phyloP scores from a whole-genome alignment of 1,140 invertebrate species.

The Diachasma alloeum region DNA sequence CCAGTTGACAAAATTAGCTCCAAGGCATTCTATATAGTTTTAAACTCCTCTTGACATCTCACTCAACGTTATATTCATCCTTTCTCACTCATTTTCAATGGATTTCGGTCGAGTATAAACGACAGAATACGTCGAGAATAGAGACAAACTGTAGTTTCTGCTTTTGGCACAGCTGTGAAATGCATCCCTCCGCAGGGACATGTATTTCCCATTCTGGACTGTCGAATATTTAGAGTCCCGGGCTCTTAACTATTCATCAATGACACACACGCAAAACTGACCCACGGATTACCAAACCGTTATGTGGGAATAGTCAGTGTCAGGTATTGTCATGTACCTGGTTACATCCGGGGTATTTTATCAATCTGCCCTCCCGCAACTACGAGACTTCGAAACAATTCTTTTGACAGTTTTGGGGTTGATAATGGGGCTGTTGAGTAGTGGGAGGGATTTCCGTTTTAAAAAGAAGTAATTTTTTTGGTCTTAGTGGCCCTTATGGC shows the following conservation, averaged over 20 bases:
- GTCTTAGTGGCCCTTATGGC: no score
- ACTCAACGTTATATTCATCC: background rate
- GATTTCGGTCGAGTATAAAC: background rate
- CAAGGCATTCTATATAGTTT: background rate
- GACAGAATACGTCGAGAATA: background rate
- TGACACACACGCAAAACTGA: background rate
- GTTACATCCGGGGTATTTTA: background rate
- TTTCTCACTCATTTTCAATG: background rate
- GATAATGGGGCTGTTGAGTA: no score
- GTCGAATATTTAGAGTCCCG: background rate
- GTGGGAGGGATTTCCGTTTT: no score
- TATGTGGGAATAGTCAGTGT: background rate
- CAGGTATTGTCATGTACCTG: background rate
- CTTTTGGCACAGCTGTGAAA: background rate
- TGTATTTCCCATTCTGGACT: background rate
- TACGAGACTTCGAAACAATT: background rate
- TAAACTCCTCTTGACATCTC: background rate
- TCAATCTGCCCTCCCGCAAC: background rate
- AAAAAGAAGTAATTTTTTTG: no score
- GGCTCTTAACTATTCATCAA: constrained; percentile 1
- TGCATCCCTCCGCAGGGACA: background rate
- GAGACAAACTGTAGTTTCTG: constrained; percentile 1
- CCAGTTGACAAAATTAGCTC: background rate
- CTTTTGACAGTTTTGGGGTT: no score
- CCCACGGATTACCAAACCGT: background rate